phyloP scores from a whole-genome alignment of 2,113 vertebrate genomes.

The Sphaerodactylus townsendi region DNA sequence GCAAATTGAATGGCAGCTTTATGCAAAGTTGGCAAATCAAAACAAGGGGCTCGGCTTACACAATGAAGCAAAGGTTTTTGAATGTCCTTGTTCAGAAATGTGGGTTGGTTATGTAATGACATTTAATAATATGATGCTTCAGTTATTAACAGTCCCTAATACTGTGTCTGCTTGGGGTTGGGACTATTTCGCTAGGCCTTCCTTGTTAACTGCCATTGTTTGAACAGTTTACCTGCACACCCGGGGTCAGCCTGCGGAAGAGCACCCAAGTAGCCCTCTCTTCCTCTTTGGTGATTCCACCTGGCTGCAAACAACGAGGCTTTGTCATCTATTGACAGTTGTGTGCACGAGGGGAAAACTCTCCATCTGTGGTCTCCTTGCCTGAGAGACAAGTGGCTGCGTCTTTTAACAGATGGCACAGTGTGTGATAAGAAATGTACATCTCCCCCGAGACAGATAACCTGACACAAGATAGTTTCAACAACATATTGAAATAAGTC shows the following conservation, averaged over 20 bases:
- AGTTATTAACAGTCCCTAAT: background rate
- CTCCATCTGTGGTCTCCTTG: conserved; percentile 74
- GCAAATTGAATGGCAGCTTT: background rate
- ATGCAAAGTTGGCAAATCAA: background rate
- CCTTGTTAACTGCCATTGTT: background rate
- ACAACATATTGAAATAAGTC: conserved; percentile 75
- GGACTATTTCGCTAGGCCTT: background rate
- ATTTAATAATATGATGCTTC: background rate
- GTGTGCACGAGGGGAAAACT: conserved; percentile 58
- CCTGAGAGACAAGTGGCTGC: conserved; percentile 69
- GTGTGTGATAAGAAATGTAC: conserved; percentile 56
- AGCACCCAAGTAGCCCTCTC: conserved; percentile 32
- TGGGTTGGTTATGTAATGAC: too few species aligned
- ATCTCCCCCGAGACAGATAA: conserved; percentile 61
- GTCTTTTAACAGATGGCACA: conserved; percentile 72
- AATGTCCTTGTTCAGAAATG: background rate
- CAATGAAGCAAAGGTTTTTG: background rate
- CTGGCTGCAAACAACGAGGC: conserved; percentile 65
- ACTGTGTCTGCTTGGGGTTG: background rate
- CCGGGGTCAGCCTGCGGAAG: background rate
- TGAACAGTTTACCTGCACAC: accelerated
- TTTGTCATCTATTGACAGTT: conserved; percentile 76
- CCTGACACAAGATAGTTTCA: conserved; percentile 72
- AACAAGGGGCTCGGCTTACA: background rate
- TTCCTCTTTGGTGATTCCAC: conserved; percentile 58